Evolutionary conservation across 2,113 vertebrate species (phyloP), one percentile per base, ranked within the genome.

Genomic region (Esox niger): DNA sequence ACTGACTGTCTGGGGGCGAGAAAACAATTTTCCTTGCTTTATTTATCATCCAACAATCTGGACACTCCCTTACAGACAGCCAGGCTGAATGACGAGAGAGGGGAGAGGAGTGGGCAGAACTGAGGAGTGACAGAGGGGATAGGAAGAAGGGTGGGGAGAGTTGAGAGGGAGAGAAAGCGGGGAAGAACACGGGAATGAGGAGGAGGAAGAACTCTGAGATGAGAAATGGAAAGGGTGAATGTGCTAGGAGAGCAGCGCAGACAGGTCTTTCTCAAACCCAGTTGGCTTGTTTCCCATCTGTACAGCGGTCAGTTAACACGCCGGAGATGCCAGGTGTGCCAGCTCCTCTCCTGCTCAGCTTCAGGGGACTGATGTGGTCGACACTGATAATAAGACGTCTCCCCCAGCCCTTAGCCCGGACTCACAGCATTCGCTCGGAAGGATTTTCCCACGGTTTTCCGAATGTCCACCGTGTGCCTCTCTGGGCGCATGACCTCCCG

Each of bases 1-100:
- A 52, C 47, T 52, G 47, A 52, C 47, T 52, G 47, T 52, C 47
- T 52, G 20, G n/a, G 47, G 47, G 27, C 11, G 11, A 54, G 49
- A 64, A 70, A 72, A 67, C 46, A 59, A 63, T 77, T 79, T 66
- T 72, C 65, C 25, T 27, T 23, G 65, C 52, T n/a, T 59, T 71
- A 76, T 83, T 83, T 73, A 69, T 74, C 72, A 71, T 72, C 65
- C 67, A 62, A 79, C 68, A 72, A 74, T 69, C 54, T 26, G 17
- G 27, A 25, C 20, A 23, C 23, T 21, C 54, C 15, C 7, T 1
- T 17, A 43, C 15, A 43, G 38, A 4, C 33, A 11, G 9, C 8
- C 13, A 15, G 38, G 15, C 47, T 52, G 47, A 52, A 21, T 52
- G 47, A 52, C 47, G 21, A 2, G 17, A 52, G n/a, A 23, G 17